These are phyloP conservation scores for Bolinopsis microptera DNA, from an alignment of 37 sponge, comb jelly and placozoan genomes.

Conservation along the genomic window DNA sequence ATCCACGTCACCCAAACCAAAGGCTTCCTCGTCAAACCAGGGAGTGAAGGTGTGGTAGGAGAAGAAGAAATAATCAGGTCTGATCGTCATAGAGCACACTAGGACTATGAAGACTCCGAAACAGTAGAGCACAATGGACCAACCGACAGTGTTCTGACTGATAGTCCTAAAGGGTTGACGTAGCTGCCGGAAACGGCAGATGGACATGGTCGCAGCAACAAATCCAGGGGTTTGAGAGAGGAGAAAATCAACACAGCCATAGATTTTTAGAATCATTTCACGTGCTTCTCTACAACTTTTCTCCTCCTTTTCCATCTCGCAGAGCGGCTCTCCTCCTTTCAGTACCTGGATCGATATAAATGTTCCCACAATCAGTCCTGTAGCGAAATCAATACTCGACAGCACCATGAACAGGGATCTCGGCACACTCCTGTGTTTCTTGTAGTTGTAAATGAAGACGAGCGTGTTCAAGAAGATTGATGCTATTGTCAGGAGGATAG, in stretches of 20 bases:
- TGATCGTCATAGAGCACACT: background rate
- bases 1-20: background rate
- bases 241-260: background rate
- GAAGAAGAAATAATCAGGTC: background rate
- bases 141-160: background rate
- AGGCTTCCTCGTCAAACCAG: background rate
- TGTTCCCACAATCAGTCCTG: background rate
- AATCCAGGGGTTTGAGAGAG: background rate
- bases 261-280: background rate
- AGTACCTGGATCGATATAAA: background rate
- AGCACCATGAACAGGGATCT: background rate
- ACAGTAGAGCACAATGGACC: background rate
- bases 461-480: background rate
- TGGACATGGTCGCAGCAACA: background rate
- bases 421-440: background rate
- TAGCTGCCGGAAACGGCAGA: background rate
- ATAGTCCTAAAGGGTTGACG: background rate
- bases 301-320: background rate
- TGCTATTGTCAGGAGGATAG: background rate
- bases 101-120: background rate
- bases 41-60: background rate
- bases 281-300: background rate
- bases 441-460: background rate
- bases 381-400: background rate
- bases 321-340: background rate